Base-by-base conservation (phyloP, 1,140 invertebrate species). In the Drosophila varians region DNA sequence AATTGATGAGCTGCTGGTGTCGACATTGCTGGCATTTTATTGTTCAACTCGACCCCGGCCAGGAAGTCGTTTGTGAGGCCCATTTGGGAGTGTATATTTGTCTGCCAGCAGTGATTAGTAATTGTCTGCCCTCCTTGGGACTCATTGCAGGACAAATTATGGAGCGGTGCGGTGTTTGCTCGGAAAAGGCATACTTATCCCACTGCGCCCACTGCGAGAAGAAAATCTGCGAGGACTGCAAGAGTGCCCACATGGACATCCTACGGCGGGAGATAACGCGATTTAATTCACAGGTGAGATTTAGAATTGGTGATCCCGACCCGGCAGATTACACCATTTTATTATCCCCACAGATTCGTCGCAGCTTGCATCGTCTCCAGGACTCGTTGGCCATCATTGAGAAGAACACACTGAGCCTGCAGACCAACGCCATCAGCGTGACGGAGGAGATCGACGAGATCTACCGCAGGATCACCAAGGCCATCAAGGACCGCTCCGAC, bases 171-270 rank as follows among this genome's bases (percentile, higher is more conserved):
- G 95, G 95, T 58, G 96, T 98, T 6, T 99, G 98, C 92, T 97
- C 97, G 43, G 97, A 99, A 92, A 99, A 99, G 91, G 95, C 97
- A 25, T 97, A 98, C 90, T 95, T 97, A 71, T 95, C 94, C 19
- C 92, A 94, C 26, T 99, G 98, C 92, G 94, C 95, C 12, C 98
- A 99, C 92, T 99, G 98, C 92, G 97, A 98, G 92, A 95, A 98
- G 93, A 96, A 98, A 94, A 94, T 96, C 89, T 95, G 98, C 93
- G 94, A 95, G 89, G 94, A 97, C 92, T 95, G 98, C 93, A 96
- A 98, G 92, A 95, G 96, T 52, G 96, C 97, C 12, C 98, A 99
- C 91, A 96, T 99, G 94, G 98, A 99, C 90, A 98, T 99, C 47
- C 92, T 99, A 9, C 94, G 98, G 56, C 93, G 97, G 51, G 98